These are phyloP conservation scores for Macropodus opercularis DNA, from an alignment of 2,797 vertebrate species.

Conservation along the genomic window DNA sequence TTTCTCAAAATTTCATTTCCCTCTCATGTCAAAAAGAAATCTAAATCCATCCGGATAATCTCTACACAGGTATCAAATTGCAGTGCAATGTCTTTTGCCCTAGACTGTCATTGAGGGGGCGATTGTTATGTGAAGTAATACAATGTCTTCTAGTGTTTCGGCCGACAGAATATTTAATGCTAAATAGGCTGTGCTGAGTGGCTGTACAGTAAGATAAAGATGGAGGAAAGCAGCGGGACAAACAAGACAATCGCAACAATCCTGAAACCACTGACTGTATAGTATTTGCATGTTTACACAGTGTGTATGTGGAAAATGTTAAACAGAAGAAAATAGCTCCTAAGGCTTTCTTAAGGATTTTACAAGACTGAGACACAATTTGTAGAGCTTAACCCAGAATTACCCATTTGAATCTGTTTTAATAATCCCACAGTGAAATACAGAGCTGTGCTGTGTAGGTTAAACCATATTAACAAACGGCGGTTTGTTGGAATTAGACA, in stretches of 20 bases:
- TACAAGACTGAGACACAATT: slow-evolving; percentile 67
- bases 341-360: slow-evolving; percentile 66
- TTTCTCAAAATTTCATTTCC: slow-evolving; percentile 75
- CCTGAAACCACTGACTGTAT: neutral
- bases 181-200: neutral
- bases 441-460: slow-evolving; percentile 34
- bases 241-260: neutral
- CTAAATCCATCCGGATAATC: slow-evolving; percentile 81
- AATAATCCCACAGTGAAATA: slow-evolving; percentile 72
- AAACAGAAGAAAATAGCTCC: slow-evolving; percentile 26
- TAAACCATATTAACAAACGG: slow-evolving; percentile 37
- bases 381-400: slow-evolving; percentile 75
- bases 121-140: slow-evolving; percentile 27
- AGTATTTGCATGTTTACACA: neutral
- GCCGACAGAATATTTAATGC: neutral
- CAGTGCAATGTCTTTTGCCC: slow-evolving; percentile 65
- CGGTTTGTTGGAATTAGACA: slow-evolving; percentile 20
- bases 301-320: slow-evolving; percentile 40
- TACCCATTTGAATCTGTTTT: slow-evolving; percentile 68
- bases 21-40: slow-evolving; percentile 78
- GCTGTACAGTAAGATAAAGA: slow-evolving; percentile 9
- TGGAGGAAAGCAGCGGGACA: neutral
- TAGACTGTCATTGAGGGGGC: slow-evolving; percentile 66
- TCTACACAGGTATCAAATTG: slow-evolving; percentile 69
- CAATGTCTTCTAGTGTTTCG: slow-evolving; percentile 16